Evolutionary conservation across 2,113 vertebrate species (phyloP).

Genomic region (Charadrius vociferus): DNA sequence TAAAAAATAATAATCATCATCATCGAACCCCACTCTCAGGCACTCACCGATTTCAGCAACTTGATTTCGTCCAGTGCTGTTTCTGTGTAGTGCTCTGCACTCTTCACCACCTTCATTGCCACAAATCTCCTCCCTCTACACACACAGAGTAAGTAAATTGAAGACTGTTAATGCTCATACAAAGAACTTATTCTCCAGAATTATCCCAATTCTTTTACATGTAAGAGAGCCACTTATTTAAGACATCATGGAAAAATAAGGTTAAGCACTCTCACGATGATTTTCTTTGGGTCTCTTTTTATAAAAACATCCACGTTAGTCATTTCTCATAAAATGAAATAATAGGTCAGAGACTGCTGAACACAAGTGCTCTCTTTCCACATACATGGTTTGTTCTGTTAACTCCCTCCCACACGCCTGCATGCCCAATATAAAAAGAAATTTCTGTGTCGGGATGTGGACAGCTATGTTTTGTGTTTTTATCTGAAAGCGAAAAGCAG

Average conservation of each 20-base stretch:
- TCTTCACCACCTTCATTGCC: slow-evolving; percentile 99
- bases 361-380: not conserved
- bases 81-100: slow-evolving; percentile 98
- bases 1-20: not conserved
- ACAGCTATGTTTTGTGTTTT: not conserved
- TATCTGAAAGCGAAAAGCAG: not conserved
- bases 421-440: not conserved
- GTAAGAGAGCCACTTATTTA: not conserved
- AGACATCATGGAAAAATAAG: not conserved
- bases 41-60: slow-evolving; percentile 90
- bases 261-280: not conserved
- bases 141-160: slow-evolving; percentile 16
- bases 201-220: not conserved
- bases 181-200: not conserved
- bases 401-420: not conserved
- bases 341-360: not conserved
- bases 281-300: not conserved
- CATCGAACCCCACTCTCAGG: not conserved
- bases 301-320: not conserved
- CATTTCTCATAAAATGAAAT: not conserved
- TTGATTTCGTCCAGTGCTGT: slow-evolving; percentile 97
- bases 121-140: slow-evolving; percentile 91
- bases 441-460: not conserved
- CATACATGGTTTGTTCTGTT: not conserved
- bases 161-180: not conserved